phyloP scores from a whole-genome alignment of 2,113 vertebrate genomes.

The Sander lucioperca region DNA sequence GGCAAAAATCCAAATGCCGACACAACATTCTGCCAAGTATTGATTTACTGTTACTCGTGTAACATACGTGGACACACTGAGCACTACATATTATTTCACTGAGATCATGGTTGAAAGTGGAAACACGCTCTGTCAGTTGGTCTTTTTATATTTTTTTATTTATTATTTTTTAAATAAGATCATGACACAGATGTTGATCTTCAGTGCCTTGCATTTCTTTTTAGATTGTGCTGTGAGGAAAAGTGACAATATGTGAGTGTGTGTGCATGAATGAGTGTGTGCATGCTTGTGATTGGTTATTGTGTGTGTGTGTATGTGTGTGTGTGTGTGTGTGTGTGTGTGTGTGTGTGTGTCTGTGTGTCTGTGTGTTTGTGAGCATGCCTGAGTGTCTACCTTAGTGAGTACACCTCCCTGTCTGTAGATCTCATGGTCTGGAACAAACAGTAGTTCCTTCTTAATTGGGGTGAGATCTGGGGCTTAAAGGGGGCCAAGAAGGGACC shows the following conservation, averaged over 20 bases:
- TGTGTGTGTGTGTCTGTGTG: not conserved
- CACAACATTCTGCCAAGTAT: constrained; percentile 72
- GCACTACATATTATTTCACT: constrained; percentile 55
- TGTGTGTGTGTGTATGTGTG: constrained; percentile 15
- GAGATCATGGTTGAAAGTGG: constrained; percentile 61
- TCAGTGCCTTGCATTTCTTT: not conserved
- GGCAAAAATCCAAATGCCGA: constrained; percentile 72
- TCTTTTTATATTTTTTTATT: not conserved
- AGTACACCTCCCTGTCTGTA: constrained; percentile 71
- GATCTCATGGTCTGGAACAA: constrained; percentile 80
- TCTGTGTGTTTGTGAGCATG: constrained; percentile 22
- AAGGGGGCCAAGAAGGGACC: constrained; percentile 79
- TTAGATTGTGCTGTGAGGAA: constrained; percentile 5
- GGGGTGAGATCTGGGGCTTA: constrained; percentile 86
- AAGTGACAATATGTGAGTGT: constrained; percentile 27
- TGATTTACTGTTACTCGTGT: constrained; percentile 78
- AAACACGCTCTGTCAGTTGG: constrained; percentile 48
- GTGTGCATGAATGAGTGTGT: constrained; percentile 19
- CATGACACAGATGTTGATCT: constrained; percentile 27
- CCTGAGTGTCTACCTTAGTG: constrained; percentile 47
- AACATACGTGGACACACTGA: constrained; percentile 59
- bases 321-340: constrained; percentile 8
- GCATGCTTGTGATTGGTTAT: not conserved
- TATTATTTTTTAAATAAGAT: constrained; percentile 13
- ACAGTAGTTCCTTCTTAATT: constrained; percentile 86